A percentile compares a stretch with the other conserved stretches of the same genome.
These are phyloP conservation scores for Piliocolobus tephrosceles DNA, from an alignment of 2,113 vertebrate genomes.

Conservation along the genomic window DNA sequence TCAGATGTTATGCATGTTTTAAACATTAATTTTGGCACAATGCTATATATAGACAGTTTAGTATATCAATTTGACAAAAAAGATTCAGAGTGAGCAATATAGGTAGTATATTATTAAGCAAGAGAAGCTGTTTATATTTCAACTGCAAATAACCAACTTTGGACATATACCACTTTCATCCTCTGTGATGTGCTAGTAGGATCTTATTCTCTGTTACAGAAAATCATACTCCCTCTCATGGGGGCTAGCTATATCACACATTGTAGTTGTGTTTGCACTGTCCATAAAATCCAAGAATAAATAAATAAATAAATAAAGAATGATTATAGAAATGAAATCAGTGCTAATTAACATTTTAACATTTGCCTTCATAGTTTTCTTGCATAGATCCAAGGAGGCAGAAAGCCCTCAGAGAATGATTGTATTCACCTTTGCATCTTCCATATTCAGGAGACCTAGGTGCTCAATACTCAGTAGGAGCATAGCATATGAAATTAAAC, in stretches of 20 bases:
- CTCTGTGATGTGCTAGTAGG: background rate
- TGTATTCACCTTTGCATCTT: background rate
- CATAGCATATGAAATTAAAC: background rate
- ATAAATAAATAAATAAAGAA: background rate
- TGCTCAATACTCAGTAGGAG: background rate
- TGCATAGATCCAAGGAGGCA: background rate
- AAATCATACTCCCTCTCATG: background rate
- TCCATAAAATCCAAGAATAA: background rate
- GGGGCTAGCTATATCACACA: background rate
- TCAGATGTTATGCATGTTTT: background rate
- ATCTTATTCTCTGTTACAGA: background rate
- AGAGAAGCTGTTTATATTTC: background rate
- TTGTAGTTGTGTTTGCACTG: background rate
- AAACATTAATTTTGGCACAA: background rate
- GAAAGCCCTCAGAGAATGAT: background rate
- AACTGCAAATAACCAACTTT: background rate
- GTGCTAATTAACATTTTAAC: background rate
- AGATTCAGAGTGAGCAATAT: background rate
- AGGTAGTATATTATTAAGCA: background rate
- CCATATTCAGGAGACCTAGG: background rate
- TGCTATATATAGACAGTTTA: background rate
- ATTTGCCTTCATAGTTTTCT: background rate
- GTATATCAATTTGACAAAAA: background rate
- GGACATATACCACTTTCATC: background rate
- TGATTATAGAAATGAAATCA: background rate